Percentiles rank a stretch among this genome's conserved stretches.
phyloP scores from a whole-genome alignment of 2,797 vertebrate genomes.

The Tinamus major region DNA sequence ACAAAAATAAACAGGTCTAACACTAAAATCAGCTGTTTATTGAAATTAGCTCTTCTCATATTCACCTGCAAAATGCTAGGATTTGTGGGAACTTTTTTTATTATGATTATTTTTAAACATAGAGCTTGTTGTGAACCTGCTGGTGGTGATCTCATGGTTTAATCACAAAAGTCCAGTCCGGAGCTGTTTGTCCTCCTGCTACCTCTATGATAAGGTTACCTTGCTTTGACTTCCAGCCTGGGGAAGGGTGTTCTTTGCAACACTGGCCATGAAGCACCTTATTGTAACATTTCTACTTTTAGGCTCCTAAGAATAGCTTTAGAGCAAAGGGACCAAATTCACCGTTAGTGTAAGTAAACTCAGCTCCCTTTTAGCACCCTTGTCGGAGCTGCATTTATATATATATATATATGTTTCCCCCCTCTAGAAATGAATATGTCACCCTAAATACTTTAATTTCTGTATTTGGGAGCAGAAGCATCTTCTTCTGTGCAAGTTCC shows the following conservation, averaged over 20 bases:
- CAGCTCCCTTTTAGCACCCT: neutral
- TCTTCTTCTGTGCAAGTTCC: neutral
- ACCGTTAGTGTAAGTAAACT: neutral
- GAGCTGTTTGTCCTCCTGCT: neutral
- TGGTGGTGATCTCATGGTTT: neutral
- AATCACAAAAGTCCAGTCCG: neutral
- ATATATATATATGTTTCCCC: neutral
- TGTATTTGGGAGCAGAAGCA: neutral
- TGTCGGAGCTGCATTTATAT: neutral
- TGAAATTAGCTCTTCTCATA: neutral
- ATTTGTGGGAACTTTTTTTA: neutral
- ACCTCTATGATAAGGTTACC: neutral
- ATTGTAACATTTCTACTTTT: neutral
- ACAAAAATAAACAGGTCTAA: neutral
- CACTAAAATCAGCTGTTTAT: neutral
- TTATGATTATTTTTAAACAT: neutral
- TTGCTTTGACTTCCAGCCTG: neutral
- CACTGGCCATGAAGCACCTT: constrained; percentile 9
- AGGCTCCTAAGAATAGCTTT: constrained; percentile 1
- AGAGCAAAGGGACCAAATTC: neutral
- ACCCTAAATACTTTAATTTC: neutral
- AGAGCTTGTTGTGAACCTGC: neutral
- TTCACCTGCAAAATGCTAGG: neutral
- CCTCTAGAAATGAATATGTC: neutral
- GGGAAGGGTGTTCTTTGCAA: neutral